phyloP scores from a whole-genome alignment of 2,113 vertebrate species.

The Propithecus coquereli region DNA sequence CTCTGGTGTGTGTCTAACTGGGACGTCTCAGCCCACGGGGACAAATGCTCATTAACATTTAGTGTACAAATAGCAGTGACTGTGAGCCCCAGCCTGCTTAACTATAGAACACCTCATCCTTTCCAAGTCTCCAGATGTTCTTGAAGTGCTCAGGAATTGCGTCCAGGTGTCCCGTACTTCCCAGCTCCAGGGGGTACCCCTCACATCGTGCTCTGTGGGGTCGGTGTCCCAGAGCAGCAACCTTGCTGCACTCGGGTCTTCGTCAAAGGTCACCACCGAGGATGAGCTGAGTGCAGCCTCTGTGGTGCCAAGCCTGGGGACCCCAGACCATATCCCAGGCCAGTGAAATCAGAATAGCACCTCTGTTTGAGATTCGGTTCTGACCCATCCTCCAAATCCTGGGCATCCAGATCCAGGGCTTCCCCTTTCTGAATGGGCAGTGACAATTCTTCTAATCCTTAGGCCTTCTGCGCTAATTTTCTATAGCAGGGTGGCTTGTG shows the following conservation, averaged over 20 bases:
- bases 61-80: not conserved
- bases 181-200: fast-evolving
- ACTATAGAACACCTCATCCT: not conserved
- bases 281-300: not conserved
- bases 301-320: too few relatives aligned
- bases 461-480: not conserved
- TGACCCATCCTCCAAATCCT: not conserved
- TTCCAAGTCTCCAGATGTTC: not conserved
- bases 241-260: not conserved
- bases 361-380: not conserved
- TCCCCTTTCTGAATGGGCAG: not conserved
- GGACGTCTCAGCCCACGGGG: not conserved
- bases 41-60: not conserved
- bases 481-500: not conserved
- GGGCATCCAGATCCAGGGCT: not conserved
- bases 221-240: not conserved
- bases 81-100: not conserved
- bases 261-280: not conserved
- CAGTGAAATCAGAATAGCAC: not conserved
- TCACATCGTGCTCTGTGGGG: fast-evolving
- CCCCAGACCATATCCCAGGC: not conserved
- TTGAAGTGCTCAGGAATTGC: not conserved
- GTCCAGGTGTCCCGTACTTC: not conserved
- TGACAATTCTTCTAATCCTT: not conserved
- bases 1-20: not conserved